phyloP scores from a whole-genome alignment of 92 coral and sea anemone genomes.

The Muricea muricata region DNA sequence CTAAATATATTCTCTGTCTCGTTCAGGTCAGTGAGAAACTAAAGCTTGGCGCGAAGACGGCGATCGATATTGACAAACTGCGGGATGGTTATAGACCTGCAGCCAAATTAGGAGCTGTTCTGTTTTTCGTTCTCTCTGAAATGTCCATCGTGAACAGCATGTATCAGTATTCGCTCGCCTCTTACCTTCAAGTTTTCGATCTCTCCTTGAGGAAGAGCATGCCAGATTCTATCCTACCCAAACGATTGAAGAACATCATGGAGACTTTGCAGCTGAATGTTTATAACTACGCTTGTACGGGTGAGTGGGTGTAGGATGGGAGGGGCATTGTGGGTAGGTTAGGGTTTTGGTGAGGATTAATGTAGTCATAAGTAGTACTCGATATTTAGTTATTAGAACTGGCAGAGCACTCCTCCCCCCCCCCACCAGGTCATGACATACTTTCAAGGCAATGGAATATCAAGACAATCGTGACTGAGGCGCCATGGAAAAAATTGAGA shows the following conservation, averaged over 20 bases:
- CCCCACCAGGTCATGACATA: too few relatives aligned
- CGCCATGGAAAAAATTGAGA: too few relatives aligned
- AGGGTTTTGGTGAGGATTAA: too few relatives aligned
- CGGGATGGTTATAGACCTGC: constrained; percentile 99
- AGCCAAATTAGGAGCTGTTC: constrained; percentile 96
- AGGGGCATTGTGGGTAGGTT: too few relatives aligned
- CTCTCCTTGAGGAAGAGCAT: constrained; percentile 94
- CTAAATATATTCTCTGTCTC: too few relatives aligned
- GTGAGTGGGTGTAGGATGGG: constrained; percentile 57
- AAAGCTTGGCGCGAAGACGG: constrained; percentile 99
- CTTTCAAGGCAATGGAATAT: background rate
- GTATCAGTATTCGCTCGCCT: constrained; percentile 97
- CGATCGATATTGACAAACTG: constrained; percentile 97
- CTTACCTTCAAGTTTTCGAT: constrained; percentile 93
- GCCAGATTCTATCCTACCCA: constrained; percentile 93
- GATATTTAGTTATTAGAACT: too few relatives aligned
- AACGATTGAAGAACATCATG: constrained; percentile 96
- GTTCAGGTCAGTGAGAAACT: constrained; percentile 97
- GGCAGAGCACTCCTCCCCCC: too few relatives aligned
- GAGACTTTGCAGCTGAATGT: constrained; percentile 91
- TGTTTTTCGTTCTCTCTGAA: constrained; percentile 97
- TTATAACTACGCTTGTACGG: constrained; percentile 99
- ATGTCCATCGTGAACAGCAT: constrained; percentile 98
- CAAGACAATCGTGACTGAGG: background rate
- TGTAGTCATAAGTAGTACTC: too few relatives aligned